Evolutionary conservation across 2,797 vertebrate species (phyloP).

Genomic region (Cuculus canorus): DNA sequence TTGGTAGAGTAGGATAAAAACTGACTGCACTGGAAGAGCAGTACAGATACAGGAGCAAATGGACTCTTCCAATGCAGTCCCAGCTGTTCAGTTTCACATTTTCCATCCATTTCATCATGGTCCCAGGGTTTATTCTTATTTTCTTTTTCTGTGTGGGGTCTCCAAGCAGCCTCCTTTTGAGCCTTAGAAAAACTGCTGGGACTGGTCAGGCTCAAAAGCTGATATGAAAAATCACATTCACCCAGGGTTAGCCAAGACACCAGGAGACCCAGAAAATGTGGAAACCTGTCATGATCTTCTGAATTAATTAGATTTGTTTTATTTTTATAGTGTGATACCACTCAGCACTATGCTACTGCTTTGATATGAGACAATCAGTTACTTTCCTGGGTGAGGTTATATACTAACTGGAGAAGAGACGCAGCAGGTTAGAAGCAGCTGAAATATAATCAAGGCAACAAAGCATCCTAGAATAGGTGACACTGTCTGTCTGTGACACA

Average conservation of each 20-base stretch:
- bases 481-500: background rate
- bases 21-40: rapidly evolving
- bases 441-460: background rate
- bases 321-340: background rate
- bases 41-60: rapidly evolving
- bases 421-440: background rate
- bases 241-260: background rate
- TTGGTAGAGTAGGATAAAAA: background rate
- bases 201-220: background rate
- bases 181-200: background rate
- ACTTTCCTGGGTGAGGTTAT: background rate
- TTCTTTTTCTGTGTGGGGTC: background rate
- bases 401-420: background rate
- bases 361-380: background rate
- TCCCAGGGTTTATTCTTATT: background rate
- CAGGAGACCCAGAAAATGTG: background rate
- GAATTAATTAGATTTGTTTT: background rate
- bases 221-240: background rate
- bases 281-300: background rate
- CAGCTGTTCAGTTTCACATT: background rate
- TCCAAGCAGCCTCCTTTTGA: background rate
- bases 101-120: rapidly evolving
- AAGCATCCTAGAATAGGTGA: background rate
- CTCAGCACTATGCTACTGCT: background rate
- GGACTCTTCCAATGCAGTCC: background rate